Conservation (phyloP, 2,797 vertebrate species). For the Oryzias dopingdopingensis region DNA sequence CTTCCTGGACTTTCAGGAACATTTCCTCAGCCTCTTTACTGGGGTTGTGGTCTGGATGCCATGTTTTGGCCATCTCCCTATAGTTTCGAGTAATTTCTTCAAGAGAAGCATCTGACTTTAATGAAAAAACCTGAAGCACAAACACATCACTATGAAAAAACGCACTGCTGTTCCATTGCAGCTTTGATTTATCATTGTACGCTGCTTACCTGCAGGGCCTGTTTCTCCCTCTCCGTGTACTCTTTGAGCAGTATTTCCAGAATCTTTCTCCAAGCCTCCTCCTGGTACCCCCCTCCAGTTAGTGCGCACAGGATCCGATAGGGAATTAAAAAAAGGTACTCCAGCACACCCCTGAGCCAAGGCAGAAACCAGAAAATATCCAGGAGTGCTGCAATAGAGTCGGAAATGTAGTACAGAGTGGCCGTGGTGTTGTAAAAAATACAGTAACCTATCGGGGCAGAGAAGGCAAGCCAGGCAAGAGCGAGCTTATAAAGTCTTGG, state of each 20-base stretch:
- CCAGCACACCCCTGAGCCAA: constrained; percentile 74
- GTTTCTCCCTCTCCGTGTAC: constrained; percentile 74
- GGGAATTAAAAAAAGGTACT: constrained; percentile 82
- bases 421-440: constrained; percentile 82
- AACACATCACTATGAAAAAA: not conserved
- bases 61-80: constrained; percentile 82
- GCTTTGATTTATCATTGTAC: not conserved
- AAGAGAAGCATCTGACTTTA: constrained; percentile 73
- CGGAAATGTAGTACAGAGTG: constrained; percentile 80
- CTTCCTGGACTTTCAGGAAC: constrained; percentile 86
- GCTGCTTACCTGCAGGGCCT: constrained; percentile 81
- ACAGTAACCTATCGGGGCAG: constrained; percentile 80
- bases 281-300: constrained; percentile 72
- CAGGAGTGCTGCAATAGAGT: constrained; percentile 80
- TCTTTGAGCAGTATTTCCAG: constrained; percentile 80
- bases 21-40: constrained; percentile 80
- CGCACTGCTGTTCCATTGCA: no score
- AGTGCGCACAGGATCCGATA: constrained; percentile 74
- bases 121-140: constrained; percentile 78
- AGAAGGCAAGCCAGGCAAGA: constrained; percentile 85
- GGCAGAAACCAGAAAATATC: constrained; percentile 85
- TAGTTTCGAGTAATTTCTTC: constrained; percentile 85
- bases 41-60: constrained; percentile 90
- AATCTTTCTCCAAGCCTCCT: constrained; percentile 76
- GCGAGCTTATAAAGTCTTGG: constrained; percentile 82